Percentiles rank a stretch among this genome's conserved stretches.
Evolutionary conservation across 2,113 vertebrate species (phyloP).

Genomic region (Sphaerodactylus townsendi): DNA sequence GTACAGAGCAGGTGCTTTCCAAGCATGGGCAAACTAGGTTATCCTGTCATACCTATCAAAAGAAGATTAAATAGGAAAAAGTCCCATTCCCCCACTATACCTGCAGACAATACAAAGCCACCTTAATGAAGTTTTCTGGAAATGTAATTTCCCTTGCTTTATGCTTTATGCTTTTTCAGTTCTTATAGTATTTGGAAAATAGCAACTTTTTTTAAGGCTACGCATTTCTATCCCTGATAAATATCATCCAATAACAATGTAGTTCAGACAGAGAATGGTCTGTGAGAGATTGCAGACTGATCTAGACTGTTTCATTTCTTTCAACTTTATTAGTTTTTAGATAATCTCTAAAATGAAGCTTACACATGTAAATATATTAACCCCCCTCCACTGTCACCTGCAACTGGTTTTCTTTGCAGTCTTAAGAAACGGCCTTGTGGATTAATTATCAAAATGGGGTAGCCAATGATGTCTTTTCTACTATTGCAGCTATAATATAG

Average conservation of each 20-base stretch:
- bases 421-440: slow-evolving; percentile 16
- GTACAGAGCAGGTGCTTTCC: neutral
- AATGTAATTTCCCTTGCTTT: slow-evolving; percentile 22
- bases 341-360: slow-evolving; percentile 53
- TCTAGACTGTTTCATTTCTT: slow-evolving; percentile 64
- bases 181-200: slow-evolving; percentile 16
- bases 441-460: neutral
- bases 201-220: slow-evolving; percentile 44
- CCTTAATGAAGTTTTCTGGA: neutral
- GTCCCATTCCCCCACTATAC: neutral
- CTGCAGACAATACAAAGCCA: neutral
- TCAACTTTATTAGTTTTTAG: slow-evolving; percentile 61
- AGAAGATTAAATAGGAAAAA: slow-evolving; percentile 1
- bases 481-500: neutral
- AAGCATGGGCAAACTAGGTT: neutral
- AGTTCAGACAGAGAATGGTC: slow-evolving; percentile 18
- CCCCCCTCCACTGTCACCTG: slow-evolving; percentile 48
- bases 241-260: slow-evolving; percentile 53
- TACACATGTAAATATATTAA: slow-evolving; percentile 36
- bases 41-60: neutral
- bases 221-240: slow-evolving; percentile 53
- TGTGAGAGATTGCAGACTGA: slow-evolving; percentile 49
- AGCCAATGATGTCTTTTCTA: neutral
- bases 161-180: neutral
- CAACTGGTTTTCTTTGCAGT: slow-evolving; percentile 54